Conservation (phyloP, 2,888 invertebrate species). For the Lochmaea capreae region DNA sequence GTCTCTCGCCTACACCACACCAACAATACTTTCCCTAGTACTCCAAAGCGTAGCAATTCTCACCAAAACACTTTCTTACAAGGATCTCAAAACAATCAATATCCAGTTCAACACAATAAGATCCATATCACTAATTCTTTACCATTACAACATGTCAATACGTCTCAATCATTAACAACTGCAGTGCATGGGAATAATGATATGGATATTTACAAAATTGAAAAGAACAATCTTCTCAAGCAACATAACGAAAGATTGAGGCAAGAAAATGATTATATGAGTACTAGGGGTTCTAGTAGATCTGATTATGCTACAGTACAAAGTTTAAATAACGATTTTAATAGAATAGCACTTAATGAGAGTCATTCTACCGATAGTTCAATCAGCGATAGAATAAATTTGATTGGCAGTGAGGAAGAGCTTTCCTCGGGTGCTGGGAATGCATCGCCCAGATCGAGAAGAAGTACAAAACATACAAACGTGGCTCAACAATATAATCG, state of each 20-base stretch:
- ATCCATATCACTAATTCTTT: constrained; percentile 65
- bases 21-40: constrained; percentile 62
- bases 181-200: constrained; percentile 63
- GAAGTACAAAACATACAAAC: constrained; percentile 65
- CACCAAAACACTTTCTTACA: constrained; percentile 59
- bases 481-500: constrained; percentile 53
- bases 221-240: constrained; percentile 59
- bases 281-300: constrained; percentile 33
- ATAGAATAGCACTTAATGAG: constrained; percentile 62
- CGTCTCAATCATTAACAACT: constrained; percentile 62
- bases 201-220: constrained; percentile 59
- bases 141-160: constrained; percentile 63
- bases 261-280: constrained; percentile 67
- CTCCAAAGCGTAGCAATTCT: constrained; percentile 62
- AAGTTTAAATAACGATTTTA: constrained; percentile 53
- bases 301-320: constrained; percentile 55
- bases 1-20: constrained; percentile 46
- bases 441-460: constrained; percentile 67
- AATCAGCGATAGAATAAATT: constrained; percentile 65
- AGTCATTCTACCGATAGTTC: constrained; percentile 70
- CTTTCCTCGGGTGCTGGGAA: constrained; percentile 69
- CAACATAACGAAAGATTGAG: constrained; percentile 62
- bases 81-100: constrained; percentile 57
- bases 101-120: constrained; percentile 61
- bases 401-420: constrained; percentile 69